Base-by-base conservation (phyloP, 2,888 invertebrate species). In the Celastrina argiolus region DNA sequence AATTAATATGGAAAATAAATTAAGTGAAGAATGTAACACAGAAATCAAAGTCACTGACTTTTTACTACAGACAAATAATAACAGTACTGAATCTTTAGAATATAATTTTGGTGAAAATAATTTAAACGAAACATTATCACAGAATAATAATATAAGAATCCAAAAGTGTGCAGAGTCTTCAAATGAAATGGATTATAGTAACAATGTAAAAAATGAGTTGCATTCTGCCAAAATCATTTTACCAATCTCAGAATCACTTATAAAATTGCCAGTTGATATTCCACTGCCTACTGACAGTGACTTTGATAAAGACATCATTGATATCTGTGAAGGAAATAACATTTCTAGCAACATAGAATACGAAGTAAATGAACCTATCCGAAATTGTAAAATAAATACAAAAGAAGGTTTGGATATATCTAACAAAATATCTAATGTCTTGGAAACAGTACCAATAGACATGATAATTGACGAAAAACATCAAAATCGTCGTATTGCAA, bases 261-360 rank as follows among this genome's bases (percentile, higher is more conserved):
- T 12, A 39, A 36, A n/a, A 22, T 39, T 14, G 14, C 61, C 61
- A 18, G 6, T 14, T 8, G 12, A 61, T 39, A 39, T 61, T 36
- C 61, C 61, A 12, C 61, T 61, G 39, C 39, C 61, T 22, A 61
- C 12, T 7, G 36, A 61, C n/a, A 59, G 34, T 36, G 36, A 61
- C 18, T 22, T 36, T 14, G 61, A 61, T 14, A 22, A 61, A 22
- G 12, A 61, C 14, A 58, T 31, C 31, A n/a, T 31, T 16, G n/a
- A 14, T 31, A 8, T 51, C 8, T 22, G 22, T 51, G 22, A 51
- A 22, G 51, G 12, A 22, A 51, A 51, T 26, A 7, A 45, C 16
- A 18, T 45, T 45, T 7, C 12, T 12, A 10, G 12, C 2, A 2
- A 8, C 36, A 36, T 12, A 36, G 36, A 36, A 10, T 12, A 8